A percentile compares a stretch with the other conserved stretches of the same genome.
Evolutionary conservation across 2,113 vertebrate genomes (phyloP).

Genomic region (Scomber colias): DNA sequence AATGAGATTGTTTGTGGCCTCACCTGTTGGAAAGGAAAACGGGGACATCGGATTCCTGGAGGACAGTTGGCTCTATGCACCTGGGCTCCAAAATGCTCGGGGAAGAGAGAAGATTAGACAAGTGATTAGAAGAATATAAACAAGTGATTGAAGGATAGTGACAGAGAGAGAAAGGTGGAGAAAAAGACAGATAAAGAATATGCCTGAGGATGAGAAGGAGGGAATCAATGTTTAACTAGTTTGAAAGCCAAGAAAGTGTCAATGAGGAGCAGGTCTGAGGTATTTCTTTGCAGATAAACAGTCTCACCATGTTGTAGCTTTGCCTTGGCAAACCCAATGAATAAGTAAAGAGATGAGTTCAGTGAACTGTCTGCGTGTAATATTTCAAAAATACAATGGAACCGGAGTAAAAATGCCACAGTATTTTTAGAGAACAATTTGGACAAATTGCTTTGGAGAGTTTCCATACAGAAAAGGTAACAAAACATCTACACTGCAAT

Average conservation of each 20-base stretch:
- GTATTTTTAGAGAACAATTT: slow-evolving; percentile 52
- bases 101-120: slow-evolving; percentile 28
- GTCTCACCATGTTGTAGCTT: slow-evolving; percentile 59
- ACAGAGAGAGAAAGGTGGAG: slow-evolving; percentile 4
- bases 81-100: slow-evolving; percentile 11
- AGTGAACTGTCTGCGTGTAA: slow-evolving; percentile 49
- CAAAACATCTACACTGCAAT: slow-evolving; percentile 38
- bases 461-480: slow-evolving; percentile 39
- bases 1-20: slow-evolving; percentile 42
- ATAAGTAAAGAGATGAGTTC: slow-evolving; percentile 66
- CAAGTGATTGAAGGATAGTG: slow-evolving; percentile 21
- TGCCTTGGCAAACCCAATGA: slow-evolving; percentile 55
- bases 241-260: slow-evolving; percentile 71
- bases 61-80: slow-evolving; percentile 6
- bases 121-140: slow-evolving; percentile 39
- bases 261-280: slow-evolving; percentile 53
- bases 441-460: slow-evolving; percentile 45
- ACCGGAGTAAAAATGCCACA: slow-evolving; percentile 23
- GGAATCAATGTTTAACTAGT: slow-evolving; percentile 64
- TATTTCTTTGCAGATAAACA: slow-evolving; percentile 61
- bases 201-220: slow-evolving; percentile 45
- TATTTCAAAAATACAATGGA: slow-evolving; percentile 58
- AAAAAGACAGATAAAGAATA: slow-evolving; percentile 33
- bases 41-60: slow-evolving; percentile 19
- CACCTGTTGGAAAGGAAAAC: slow-evolving; percentile 52